Evolutionary conservation across 2,888 invertebrate species (phyloP), one percentile per base, ranked within the genome.

Genomic region (Sinopyrophorus schimmeli): DNA sequence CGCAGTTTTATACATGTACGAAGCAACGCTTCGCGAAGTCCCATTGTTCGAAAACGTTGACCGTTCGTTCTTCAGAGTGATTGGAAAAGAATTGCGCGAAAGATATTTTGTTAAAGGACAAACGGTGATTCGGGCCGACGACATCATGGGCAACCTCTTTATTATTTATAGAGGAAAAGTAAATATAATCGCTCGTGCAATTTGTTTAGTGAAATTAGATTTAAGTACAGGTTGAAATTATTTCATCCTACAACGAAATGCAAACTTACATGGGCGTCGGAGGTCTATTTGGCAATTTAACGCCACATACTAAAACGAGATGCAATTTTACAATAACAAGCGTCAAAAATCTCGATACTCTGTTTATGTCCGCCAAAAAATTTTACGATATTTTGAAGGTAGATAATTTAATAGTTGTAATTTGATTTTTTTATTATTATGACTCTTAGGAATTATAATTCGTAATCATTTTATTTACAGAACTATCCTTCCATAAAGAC

Each of bases 121-220:
- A 46, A 74, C 75, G 0, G 75, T 79, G 11, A 70, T 78, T 17
- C 74, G 76, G 55, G 74, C 71, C 57, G 72, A 73, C 44, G 79
- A 80, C 58, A 67, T 79, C 47, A 76, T 77, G 47, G 68, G 72
- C 1, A 68, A 73, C 21, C 74, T 80, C 26, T 79, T 70, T 52
- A 78, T 79, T 26, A 76, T 80, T 57, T 77, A 78, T 47, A 71
- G 71, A 28, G 79, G 79, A 39, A 77, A 76, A 74, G 79, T 78
- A 62, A 52, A 9, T 11, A 7, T 11, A n/a, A n/a, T n/a, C n/a
- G n/a, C n/a, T n/a, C 10, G 7, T 12, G 4, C 5, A 3, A 6
- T 11, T 6, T 3, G 15, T n/a, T 12, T n/a, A 3, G 2, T 7
- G 11, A 21, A 10, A 5, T 7, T 30, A 28, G n/a, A 27, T 5